Conservation (phyloP, 2,113 vertebrate species). For the Riparia riparia region DNA sequence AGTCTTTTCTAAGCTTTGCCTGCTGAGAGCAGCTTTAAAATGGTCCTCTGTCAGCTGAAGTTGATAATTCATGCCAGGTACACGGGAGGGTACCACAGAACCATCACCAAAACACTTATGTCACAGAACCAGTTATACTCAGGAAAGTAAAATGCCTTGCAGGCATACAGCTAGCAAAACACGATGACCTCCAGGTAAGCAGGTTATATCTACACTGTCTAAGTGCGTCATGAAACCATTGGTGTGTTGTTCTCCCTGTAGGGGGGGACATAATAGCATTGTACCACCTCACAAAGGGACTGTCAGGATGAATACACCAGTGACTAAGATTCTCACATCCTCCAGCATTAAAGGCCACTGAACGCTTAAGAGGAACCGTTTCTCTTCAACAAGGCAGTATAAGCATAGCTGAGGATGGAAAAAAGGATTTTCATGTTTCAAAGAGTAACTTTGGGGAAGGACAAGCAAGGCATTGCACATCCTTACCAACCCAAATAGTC, state of each 20-base stretch:
- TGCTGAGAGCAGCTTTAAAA: neutral
- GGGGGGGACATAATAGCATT: neutral
- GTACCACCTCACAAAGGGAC: neutral
- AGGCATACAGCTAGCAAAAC: neutral
- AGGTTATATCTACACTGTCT: neutral
- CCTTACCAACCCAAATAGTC: neutral
- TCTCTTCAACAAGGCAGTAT: neutral
- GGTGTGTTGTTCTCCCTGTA: neutral
- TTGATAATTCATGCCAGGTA: neutral
- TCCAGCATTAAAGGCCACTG: neutral
- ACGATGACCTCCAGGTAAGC: neutral
- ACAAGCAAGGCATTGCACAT: neutral
- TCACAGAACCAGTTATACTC: neutral
- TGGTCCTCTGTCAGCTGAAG: neutral
- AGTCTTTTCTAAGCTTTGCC: neutral
- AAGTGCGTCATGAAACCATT: neutral
- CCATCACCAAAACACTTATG: neutral
- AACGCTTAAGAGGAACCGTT: neutral
- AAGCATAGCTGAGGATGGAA: neutral
- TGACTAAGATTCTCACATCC: neutral
- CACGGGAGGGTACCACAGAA: neutral
- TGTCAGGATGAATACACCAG: neutral
- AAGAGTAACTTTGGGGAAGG: neutral
- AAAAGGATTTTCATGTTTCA: neutral
- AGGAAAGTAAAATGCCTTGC: neutral